These are phyloP conservation scores for Fissipunctia ypsillon DNA, from an alignment of 2,888 invertebrate genomes.

Conservation along the genomic window DNA sequence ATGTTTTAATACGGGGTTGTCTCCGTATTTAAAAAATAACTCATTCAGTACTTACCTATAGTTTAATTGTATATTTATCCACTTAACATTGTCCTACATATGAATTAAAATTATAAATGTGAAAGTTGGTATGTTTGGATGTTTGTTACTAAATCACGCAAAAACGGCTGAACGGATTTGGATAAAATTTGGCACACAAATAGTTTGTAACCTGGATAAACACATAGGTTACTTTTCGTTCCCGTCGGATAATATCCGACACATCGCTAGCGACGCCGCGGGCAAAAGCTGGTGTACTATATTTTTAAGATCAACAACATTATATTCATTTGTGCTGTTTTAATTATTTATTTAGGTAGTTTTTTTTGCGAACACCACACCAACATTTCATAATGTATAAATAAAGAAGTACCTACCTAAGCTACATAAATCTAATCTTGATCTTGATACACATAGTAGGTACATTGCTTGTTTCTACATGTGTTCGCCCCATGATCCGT, in stretches of 20 bases:
- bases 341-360: neutral
- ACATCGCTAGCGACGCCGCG: no score
- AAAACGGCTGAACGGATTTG: no score
- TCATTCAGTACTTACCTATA: neutral
- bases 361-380: neutral
- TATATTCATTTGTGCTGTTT: neutral
- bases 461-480: neutral
- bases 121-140: no score
- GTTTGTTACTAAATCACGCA: no score
- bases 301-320: neutral
- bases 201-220: no score
- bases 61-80: neutral
- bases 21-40: neutral
- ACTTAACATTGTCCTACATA: no score
- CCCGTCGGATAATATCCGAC: no score
- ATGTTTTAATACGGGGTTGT: no score
- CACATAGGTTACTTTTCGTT: no score
- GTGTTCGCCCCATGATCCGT: constrained; percentile 12
- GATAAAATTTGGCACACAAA: no score
- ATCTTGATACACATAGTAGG: constrained; percentile 6
- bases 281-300: neutral
- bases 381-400: neutral
- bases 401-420: neutral
- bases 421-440: neutral
- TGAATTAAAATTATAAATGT: no score